Percentiles rank a stretch among this genome's conserved stretches.
Conservation (phyloP, 2,888 invertebrate genomes). For the Pristionchus entomophagus region DNA sequence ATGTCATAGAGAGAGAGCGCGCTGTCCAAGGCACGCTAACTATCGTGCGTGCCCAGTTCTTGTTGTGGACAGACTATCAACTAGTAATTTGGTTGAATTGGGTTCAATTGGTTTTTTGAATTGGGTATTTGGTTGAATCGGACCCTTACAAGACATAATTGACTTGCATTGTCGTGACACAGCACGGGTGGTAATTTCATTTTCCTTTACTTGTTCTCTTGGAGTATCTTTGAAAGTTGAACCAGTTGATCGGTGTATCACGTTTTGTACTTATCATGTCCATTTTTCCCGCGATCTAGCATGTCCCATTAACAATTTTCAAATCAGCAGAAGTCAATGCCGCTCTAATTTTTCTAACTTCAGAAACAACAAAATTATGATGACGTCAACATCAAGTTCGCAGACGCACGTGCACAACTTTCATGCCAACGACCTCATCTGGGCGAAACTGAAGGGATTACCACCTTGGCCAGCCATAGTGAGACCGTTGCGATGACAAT, state of each 20-base stretch:
- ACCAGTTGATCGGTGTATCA: slow-evolving; percentile 26
- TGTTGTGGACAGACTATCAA: too few relatives aligned
- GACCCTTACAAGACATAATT: too few relatives aligned
- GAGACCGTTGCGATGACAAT: not conserved
- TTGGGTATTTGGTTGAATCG: too few relatives aligned
- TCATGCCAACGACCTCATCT: slow-evolving; percentile 81
- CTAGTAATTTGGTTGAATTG: too few relatives aligned
- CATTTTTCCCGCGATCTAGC: not conserved
- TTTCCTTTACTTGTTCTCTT: too few relatives aligned
- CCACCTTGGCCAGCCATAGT: slow-evolving; percentile 96
- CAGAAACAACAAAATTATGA: not conserved
- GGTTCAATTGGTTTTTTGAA: too few relatives aligned
- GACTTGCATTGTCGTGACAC: too few relatives aligned
- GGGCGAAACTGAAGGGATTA: slow-evolving; percentile 97
- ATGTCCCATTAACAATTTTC: not conserved
- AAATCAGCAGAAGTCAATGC: not conserved
- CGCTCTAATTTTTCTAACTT: not conserved
- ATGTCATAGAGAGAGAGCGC: too few relatives aligned
- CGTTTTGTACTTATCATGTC: not conserved
- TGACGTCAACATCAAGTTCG: slow-evolving; percentile 19
- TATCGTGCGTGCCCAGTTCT: too few relatives aligned
- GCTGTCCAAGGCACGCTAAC: too few relatives aligned
- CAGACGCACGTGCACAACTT: slow-evolving; percentile 51
- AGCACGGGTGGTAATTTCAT: too few relatives aligned
- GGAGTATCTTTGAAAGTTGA: slow-evolving; percentile 15